phyloP scores from a whole-genome alignment of 2,888 invertebrate genomes.

The Junonia oenone region DNA sequence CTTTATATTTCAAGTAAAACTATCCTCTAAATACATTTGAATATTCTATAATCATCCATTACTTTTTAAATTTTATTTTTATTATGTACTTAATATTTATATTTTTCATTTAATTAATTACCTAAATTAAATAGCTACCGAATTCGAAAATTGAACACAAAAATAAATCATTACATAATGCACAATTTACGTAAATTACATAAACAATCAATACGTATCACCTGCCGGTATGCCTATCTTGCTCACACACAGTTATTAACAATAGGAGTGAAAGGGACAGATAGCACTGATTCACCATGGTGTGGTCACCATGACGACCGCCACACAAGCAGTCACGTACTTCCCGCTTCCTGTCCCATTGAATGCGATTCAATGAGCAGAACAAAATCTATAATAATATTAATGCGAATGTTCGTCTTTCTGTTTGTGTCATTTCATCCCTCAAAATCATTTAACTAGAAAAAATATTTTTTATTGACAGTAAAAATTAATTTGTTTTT shows the following conservation, averaged over 20 bases:
- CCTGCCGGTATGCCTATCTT: slow-evolving; percentile 2
- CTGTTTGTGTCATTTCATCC: background rate
- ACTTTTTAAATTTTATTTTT: too few relatives aligned
- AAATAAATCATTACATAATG: too few relatives aligned
- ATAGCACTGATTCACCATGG: slow-evolving; percentile 12
- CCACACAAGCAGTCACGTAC: slow-evolving; percentile 56
- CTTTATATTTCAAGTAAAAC: too few relatives aligned
- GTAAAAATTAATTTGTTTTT: too few relatives aligned
- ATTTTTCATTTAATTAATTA: too few relatives aligned
- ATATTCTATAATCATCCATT: too few relatives aligned
- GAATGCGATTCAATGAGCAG: slow-evolving; percentile 34
- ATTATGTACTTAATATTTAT: too few relatives aligned
- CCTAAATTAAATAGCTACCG: too few relatives aligned
- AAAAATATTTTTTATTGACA: too few relatives aligned
- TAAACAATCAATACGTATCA: slow-evolving; percentile 1
- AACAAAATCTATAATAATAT: background rate
- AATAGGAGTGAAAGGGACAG: slow-evolving; percentile 31
- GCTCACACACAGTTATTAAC: slow-evolving; percentile 11
- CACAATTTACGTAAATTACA: background rate
- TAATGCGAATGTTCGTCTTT: background rate
- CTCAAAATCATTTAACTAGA: too few relatives aligned
- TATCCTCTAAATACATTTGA: too few relatives aligned
- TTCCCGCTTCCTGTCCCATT: slow-evolving; percentile 62
- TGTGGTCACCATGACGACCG: slow-evolving; percentile 50
- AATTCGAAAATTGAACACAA: too few relatives aligned